phyloP scores from a whole-genome alignment of 2,888 invertebrate genomes.

The Harpalus rubripes region DNA sequence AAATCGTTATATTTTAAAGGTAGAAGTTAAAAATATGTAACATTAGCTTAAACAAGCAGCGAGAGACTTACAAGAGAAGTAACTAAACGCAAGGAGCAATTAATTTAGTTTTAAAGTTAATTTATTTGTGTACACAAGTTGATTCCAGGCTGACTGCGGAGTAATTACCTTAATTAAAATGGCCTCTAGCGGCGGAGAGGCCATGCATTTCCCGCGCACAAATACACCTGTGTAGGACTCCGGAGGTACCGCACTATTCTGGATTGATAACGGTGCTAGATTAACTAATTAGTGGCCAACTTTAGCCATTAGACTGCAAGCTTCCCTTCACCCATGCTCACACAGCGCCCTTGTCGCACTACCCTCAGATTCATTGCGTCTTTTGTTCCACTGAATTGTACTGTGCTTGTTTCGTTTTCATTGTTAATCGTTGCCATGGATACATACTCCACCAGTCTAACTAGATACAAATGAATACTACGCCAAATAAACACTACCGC shows the following conservation, averaged over 20 bases:
- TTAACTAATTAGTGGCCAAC: conserved; percentile 77
- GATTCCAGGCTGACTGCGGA: conserved; percentile 73
- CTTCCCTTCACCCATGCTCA: not conserved
- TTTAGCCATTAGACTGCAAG: conserved; percentile 74
- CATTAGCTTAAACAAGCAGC: not conserved
- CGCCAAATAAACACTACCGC: no score
- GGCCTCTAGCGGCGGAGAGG: conserved; percentile 71
- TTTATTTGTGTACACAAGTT: conserved; percentile 77
- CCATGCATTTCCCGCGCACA: conserved; percentile 61
- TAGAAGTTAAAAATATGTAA: not conserved
- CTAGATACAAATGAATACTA: not conserved
- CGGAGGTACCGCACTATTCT: conserved; percentile 69
- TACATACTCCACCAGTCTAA: not conserved
- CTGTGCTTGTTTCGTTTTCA: conserved; percentile 13
- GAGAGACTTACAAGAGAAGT: not conserved
- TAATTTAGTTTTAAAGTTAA: conserved; percentile 78
- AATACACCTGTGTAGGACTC: conserved; percentile 43
- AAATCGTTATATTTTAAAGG: no score
- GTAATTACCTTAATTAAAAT: conserved; percentile 79
- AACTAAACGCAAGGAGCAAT: conserved; percentile 77
- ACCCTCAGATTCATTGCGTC: conserved; percentile 49
- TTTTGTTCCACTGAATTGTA: conserved; percentile 41
- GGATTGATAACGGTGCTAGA: conserved; percentile 75
- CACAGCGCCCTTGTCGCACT: not conserved
- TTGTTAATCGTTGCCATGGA: conserved; percentile 29